A percentile compares a stretch with the other conserved stretches of the same genome.
These are phyloP conservation scores for Eunapius fragilis DNA, from an alignment of 37 sponge, comb jelly and placozoan genomes.

Conservation along the genomic window DNA sequence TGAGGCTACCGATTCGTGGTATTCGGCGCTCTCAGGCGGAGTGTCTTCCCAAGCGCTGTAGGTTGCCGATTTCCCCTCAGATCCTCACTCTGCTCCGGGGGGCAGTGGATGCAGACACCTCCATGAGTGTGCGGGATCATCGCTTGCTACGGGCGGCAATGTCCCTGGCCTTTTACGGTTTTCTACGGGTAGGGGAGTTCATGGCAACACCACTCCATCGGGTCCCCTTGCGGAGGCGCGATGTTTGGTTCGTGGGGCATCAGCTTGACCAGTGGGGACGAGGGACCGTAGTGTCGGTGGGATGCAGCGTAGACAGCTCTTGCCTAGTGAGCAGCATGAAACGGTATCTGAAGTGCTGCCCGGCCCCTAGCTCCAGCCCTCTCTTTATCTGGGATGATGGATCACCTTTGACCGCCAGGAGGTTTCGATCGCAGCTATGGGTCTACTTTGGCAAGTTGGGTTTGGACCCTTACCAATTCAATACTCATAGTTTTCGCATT, in stretches of 20 bases:
- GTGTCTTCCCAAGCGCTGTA: slow-evolving; percentile 2
- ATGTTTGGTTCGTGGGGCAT: no score
- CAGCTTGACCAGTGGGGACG: no score
- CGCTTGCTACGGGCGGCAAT: slow-evolving; percentile 49
- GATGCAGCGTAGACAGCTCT: no score
- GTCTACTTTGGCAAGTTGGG: background rate
- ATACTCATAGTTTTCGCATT: background rate
- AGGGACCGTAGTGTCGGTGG: no score
- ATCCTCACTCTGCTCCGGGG: slow-evolving; percentile 29
- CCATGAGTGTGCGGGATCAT: background rate
- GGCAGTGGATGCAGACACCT: background rate
- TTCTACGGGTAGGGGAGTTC: slow-evolving; percentile 48
- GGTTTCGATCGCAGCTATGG: background rate
- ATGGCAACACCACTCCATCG: background rate
- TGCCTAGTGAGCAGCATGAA: no score
- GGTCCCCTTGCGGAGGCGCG: no score
- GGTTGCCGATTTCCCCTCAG: slow-evolving; percentile 56
- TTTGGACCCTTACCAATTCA: background rate
- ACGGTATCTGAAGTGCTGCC: no score
- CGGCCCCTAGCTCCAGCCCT: background rate
- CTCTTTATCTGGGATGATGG: background rate
- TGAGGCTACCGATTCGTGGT: no score
- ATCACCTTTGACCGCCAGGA: background rate
- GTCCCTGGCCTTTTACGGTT: slow-evolving; percentile 49
- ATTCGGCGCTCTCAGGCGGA: no score